phyloP scores from a whole-genome alignment of 2,888 invertebrate species.

The Melanchra persicariae region DNA sequence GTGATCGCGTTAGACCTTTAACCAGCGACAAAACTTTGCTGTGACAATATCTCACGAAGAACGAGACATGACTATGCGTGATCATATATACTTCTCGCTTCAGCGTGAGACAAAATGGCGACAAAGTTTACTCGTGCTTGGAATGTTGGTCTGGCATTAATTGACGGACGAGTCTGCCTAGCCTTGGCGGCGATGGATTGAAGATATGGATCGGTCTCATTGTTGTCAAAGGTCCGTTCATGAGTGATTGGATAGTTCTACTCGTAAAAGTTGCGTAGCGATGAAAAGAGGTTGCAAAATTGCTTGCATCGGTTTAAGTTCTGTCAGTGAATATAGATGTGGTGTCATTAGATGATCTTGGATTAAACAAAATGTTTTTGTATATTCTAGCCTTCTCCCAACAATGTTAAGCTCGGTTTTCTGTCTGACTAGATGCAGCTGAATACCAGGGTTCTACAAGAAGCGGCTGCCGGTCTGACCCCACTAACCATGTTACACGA shows the following conservation, averaged over 20 bases:
- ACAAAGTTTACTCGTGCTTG: neutral
- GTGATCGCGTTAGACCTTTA: conserved; percentile 82
- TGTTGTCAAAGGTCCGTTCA: conserved; percentile 69
- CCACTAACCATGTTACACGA: no score
- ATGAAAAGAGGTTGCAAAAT: conserved; percentile 52
- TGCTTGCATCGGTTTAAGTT: neutral
- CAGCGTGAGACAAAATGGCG: neutral
- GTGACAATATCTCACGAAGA: conserved; percentile 15
- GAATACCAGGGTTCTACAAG: neutral
- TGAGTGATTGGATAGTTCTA: conserved; percentile 59
- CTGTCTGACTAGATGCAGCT: neutral
- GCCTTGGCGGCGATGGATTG: conserved; percentile 67
- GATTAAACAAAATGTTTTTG: no score
- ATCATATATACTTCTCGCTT: conserved; percentile 2
- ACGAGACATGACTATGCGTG: neutral
- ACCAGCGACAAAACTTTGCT: conserved; percentile 32
- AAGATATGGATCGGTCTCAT: conserved; percentile 61
- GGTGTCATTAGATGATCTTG: neutral
- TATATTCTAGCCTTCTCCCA: neutral
- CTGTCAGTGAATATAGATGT: neutral
- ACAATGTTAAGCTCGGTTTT: neutral
- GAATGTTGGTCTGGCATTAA: conserved; percentile 42
- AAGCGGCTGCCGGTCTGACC: no score
- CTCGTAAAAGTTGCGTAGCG: conserved; percentile 52
- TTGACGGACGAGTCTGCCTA: conserved; percentile 58